Evolutionary conservation across 37 sponge, comb jelly and placozoan species (phyloP), one percentile per base, ranked within the genome.

Genomic region (Oscarella lobularis): DNA sequence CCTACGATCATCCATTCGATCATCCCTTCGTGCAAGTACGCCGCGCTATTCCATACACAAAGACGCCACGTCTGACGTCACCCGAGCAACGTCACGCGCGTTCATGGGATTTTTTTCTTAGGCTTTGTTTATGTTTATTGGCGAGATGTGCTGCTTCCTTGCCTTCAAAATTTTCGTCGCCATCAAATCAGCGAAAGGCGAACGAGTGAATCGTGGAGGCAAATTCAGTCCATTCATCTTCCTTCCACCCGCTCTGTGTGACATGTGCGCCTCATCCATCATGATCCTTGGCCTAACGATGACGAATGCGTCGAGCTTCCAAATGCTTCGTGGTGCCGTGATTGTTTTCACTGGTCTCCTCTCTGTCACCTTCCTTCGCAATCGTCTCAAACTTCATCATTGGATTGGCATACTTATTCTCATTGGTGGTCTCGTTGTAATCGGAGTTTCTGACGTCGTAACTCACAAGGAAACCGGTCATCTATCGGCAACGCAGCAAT

Each of bases 301-400:
- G 79, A 98, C 99, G 37, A 94, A 80, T 75, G 94, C 99, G 0
- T 69, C 87, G 38, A 94, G 96, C 71, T 94, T 88, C 77, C 99
- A 98, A 40, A 94, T 98, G 92, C 68, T 98, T 39, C 69, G 92
- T 36, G 95, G 92, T 0, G 87, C 88, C 66, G 99, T 98, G 35
- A 98, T 98, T 66, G 91, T 98, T 40, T 98, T 98, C 79, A 94
- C 99, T 1, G 95, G 92, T 0, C 81, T 98, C 6, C 77, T 98
- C 14, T 94, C 99, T 33, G 85, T 91, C 2, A 92, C 85, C 2
- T 90, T 94, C 35, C 85, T 98, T 9, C 78, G 83, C 1, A 79
- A 66, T 72, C 84, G 79, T 33, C 77, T 93, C 6, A 9, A 20
- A 27, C 14, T 9, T 4, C 65, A 72, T 73, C 84, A 95, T 41